Evolutionary conservation across 2,113 vertebrate genomes (phyloP).

Genomic region (Deroptyus accipitrinus): DNA sequence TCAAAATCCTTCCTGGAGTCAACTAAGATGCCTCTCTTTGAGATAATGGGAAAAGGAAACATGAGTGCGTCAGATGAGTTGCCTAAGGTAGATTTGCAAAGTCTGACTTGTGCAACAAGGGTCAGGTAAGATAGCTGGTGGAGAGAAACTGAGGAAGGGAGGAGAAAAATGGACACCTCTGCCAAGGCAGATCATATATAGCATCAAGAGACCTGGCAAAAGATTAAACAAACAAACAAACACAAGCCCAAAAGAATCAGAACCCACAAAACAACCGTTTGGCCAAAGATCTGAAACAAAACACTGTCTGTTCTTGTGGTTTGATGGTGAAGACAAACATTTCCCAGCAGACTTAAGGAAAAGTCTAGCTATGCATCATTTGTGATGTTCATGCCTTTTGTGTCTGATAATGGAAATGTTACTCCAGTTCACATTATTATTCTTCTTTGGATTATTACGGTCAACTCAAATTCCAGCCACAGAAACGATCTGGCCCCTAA

Average conservation of each 20-base stretch:
- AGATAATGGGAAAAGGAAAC: neutral
- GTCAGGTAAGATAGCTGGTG: neutral
- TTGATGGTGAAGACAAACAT: neutral
- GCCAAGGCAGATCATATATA: neutral
- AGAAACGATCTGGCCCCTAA: constrained; percentile 40
- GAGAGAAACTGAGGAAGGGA: neutral
- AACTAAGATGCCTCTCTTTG: neutral
- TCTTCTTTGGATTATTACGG: constrained; percentile 69
- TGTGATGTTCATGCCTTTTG: constrained; percentile 65
- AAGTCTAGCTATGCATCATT: neutral
- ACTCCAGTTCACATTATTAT: constrained; percentile 52
- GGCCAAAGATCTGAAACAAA: neutral
- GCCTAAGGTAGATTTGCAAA: neutral
- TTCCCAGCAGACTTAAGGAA: neutral
- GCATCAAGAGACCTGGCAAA: neutral
- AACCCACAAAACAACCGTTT: neutral
- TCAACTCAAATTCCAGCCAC: constrained; percentile 69
- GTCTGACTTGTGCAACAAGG: neutral
- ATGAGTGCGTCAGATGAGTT: neutral
- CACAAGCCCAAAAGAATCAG: neutral
- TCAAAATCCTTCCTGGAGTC: neutral
- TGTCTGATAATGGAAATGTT: constrained; percentile 68
- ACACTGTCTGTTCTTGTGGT: neutral
- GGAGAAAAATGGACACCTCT: neutral
- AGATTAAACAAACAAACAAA: neutral